phyloP scores from a whole-genome alignment of 2,888 invertebrate species.

The Gisinianus flammeolus region DNA sequence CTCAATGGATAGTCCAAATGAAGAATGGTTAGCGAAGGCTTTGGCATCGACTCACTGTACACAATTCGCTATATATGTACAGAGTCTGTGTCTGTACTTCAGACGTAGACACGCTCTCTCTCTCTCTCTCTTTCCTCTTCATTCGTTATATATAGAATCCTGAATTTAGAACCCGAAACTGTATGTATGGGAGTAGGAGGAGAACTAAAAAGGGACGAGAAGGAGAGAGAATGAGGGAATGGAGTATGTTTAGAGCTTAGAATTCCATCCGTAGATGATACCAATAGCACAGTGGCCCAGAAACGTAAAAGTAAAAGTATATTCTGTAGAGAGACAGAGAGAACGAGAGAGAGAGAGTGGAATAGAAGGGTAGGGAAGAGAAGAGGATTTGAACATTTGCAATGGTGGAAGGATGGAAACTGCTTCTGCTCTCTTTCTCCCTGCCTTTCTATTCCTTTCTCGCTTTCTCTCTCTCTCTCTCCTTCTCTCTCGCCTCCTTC shows the following conservation, averaged over 20 bases:
- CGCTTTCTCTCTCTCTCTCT: constrained; percentile 3
- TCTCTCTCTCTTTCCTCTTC: no score
- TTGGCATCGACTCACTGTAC: no score
- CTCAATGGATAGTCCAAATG: background rate
- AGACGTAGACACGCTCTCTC: no score
- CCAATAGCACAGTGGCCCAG: constrained; percentile 23
- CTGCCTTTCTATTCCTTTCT: background rate
- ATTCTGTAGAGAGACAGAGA: background rate
- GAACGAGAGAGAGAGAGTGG: background rate
- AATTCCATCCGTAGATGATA: background rate
- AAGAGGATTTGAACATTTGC: background rate
- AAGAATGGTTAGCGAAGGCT: no score
- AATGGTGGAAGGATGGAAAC: background rate
- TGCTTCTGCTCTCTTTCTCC: background rate
- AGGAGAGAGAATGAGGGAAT: background rate
- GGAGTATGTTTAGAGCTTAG: background rate
- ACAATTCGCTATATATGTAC: background rate
- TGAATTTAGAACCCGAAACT: no score
- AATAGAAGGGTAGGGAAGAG: background rate
- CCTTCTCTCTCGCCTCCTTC: background rate
- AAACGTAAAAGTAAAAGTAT: background rate
- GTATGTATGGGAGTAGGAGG: no score
- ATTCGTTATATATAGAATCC: no score
- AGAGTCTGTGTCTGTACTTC: background rate
- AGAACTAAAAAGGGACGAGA: background rate